phyloP scores from a whole-genome alignment of 2,113 vertebrate genomes.

The Leptosomus discolor region DNA sequence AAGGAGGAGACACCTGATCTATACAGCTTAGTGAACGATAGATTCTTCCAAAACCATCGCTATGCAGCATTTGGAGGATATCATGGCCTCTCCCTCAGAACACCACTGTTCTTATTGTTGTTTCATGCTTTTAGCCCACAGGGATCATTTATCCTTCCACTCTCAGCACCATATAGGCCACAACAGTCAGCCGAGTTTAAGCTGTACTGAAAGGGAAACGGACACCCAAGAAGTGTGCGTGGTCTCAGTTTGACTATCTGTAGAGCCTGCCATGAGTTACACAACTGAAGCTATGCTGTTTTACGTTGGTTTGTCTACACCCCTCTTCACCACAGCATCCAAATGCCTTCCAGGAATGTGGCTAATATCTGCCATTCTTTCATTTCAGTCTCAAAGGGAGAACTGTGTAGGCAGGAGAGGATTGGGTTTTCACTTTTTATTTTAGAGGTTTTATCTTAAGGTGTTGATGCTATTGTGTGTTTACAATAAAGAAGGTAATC shows the following conservation, averaged over 20 bases:
- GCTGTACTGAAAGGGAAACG: neutral
- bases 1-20: neutral
- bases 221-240: neutral
- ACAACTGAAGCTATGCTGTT: neutral
- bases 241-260: neutral
- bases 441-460: constrained; percentile 13
- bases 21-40: neutral
- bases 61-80: neutral
- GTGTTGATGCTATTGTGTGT: neutral
- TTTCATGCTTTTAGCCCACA: neutral
- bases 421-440: neutral
- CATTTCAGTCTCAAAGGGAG: constrained; percentile 25
- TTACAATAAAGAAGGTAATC: constrained; percentile 11
- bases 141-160: neutral
- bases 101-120: neutral
- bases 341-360: constrained; percentile 42
- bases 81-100: neutral
- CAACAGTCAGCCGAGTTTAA: neutral
- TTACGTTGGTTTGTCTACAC: neutral
- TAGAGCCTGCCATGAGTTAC: neutral
- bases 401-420: neutral
- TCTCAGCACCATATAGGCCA: neutral
- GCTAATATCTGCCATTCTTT: constrained; percentile 12
- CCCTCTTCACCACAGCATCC: neutral
- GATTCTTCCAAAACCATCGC: neutral